Evolutionary conservation across 2,797 vertebrate species (phyloP).

Genomic region (Remorina albescens): DNA sequence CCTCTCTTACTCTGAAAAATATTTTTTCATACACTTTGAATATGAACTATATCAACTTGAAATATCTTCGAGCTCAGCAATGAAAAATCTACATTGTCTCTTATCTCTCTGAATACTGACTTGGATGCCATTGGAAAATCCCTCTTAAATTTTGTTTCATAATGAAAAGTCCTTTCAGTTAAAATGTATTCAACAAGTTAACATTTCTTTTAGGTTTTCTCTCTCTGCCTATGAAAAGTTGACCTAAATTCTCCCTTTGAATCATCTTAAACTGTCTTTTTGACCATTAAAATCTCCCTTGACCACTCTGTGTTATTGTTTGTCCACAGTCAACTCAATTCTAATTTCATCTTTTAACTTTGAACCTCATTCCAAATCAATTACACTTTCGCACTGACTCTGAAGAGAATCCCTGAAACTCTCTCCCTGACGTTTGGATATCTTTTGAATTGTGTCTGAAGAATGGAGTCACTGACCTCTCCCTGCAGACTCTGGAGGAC

Average conservation of each 20-base stretch:
- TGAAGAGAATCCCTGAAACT: neutral
- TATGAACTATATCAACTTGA: neutral
- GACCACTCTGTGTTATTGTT: too few species aligned
- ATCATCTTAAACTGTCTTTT: neutral
- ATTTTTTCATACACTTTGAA: neutral
- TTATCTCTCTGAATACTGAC: neutral
- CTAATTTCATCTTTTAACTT: neutral
- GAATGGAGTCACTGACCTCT: slow-evolving; percentile 15
- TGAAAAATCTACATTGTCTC: neutral
- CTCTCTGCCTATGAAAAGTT: too few species aligned
- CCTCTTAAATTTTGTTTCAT: neutral
- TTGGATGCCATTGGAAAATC: too few species aligned
- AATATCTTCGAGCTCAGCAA: neutral
- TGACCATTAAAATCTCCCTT: neutral
- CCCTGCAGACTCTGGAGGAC: slow-evolving; percentile 1
- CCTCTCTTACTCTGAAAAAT: neutral
- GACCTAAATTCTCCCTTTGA: too few species aligned
- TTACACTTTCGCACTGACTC: neutral
- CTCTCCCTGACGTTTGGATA: neutral
- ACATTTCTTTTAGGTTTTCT: neutral
- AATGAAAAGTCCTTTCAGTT: neutral
- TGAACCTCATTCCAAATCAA: neutral
- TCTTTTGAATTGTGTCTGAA: neutral
- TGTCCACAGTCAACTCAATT: too few species aligned
- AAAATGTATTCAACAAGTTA: neutral